A percentile compares a stretch with the other conserved stretches of the same genome.
phyloP scores from a whole-genome alignment of 2,113 vertebrate species.

The Mirza zaza region DNA sequence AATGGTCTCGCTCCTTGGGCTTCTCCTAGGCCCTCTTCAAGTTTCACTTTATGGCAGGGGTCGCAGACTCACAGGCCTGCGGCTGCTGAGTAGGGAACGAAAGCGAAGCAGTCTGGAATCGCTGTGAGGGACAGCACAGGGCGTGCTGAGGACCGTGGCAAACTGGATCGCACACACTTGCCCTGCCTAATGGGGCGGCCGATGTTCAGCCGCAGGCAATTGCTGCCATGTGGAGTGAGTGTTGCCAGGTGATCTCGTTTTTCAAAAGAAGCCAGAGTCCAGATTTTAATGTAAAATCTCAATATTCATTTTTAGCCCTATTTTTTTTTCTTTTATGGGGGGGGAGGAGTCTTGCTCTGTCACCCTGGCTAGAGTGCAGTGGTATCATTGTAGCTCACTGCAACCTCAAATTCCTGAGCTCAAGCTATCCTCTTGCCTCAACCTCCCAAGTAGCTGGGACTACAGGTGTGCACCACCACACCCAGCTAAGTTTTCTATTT shows the following conservation, averaged over 20 bases:
- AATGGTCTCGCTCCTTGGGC: not conserved
- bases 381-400: too few species aligned
- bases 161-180: not conserved
- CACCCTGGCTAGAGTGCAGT: too few species aligned
- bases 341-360: not conserved
- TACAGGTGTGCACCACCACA: too few species aligned
- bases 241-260: not conserved
- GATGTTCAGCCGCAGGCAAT: not conserved
- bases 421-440: too few species aligned
- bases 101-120: not conserved
- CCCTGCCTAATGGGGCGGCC: not conserved
- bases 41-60: not conserved
- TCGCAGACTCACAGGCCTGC: not conserved
- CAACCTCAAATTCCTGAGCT: too few species aligned
- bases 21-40: not conserved
- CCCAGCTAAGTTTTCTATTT: too few species aligned
- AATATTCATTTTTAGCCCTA: not conserved
- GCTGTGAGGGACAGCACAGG: not conserved
- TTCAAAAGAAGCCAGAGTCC: slow-evolving; percentile 28
- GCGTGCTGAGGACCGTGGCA: not conserved
- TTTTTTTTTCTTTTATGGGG: too few species aligned
- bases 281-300: slow-evolving; percentile 28
- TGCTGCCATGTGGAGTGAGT: not conserved
- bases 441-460: too few species aligned
- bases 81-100: not conserved